Conservation (phyloP, 2,888 invertebrate genomes). For the Tillus elongatus region DNA sequence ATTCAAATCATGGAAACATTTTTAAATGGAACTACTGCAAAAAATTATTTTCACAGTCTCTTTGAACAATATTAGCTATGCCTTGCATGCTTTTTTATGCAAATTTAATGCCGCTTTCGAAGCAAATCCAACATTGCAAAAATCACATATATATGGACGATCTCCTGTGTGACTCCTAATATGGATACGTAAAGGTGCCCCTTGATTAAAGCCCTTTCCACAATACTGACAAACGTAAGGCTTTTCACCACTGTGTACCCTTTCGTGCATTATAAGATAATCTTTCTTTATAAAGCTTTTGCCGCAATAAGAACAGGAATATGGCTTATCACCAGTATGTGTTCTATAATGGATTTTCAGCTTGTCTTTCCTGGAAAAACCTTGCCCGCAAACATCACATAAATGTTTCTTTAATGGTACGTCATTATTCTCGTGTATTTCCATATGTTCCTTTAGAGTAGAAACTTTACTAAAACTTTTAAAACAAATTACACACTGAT, state of each 20-base stretch:
- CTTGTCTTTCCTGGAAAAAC: slow-evolving; percentile 40
- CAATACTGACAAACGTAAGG: slow-evolving; percentile 36
- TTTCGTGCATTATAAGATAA: slow-evolving; percentile 31
- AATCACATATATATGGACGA: slow-evolving; percentile 48
- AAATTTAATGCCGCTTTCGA: slow-evolving; percentile 51
- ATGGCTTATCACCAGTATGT: slow-evolving; percentile 47
- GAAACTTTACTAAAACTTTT: slow-evolving; percentile 32
- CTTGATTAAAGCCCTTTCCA: slow-evolving; percentile 33
- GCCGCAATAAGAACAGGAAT: slow-evolving; percentile 30
- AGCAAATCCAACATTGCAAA: slow-evolving; percentile 51
- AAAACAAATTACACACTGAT: slow-evolving; percentile 32
- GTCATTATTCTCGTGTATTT: slow-evolving; percentile 28
- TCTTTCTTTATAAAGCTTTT: slow-evolving; percentile 45
- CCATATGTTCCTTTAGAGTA: slow-evolving; percentile 42
- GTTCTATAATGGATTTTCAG: slow-evolving; percentile 43
- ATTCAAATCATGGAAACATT: too few relatives aligned
- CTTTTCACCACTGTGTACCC: slow-evolving; percentile 34
- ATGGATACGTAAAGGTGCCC: slow-evolving; percentile 38
- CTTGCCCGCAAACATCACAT: slow-evolving; percentile 47
- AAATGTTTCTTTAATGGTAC: slow-evolving; percentile 25
- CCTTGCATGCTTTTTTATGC: too few relatives aligned
- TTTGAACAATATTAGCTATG: too few relatives aligned
- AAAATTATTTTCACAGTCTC: too few relatives aligned
- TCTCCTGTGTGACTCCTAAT: slow-evolving; percentile 53
- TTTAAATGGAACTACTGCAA: too few relatives aligned